phyloP scores from a whole-genome alignment of 2,797 vertebrate genomes.

The Rhabdomys pumilio region DNA sequence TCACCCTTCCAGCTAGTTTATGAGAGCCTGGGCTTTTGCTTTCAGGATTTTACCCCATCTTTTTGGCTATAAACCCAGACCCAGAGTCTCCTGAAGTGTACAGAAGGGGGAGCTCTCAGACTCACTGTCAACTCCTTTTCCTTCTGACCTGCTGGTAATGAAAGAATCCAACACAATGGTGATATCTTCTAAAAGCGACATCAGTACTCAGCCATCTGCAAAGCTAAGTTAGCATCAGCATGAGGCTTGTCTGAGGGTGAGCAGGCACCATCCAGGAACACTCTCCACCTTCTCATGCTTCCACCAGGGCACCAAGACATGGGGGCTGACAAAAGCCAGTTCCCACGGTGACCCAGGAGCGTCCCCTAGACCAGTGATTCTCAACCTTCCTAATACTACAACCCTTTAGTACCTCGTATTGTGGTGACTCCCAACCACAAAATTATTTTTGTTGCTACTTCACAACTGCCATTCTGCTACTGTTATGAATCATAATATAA shows the following conservation, averaged over 20 bases:
- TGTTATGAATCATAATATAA: background rate
- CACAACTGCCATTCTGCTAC: background rate
- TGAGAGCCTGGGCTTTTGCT: background rate
- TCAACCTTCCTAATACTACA: background rate
- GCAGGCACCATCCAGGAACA: background rate
- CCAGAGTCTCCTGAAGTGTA: background rate
- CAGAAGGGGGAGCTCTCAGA: background rate
- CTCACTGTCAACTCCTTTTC: background rate
- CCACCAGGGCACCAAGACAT: background rate
- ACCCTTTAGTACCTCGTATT: background rate
- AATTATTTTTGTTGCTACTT: background rate
- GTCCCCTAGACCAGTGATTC: background rate
- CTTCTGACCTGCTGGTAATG: background rate
- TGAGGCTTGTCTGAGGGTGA: background rate
- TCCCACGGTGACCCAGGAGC: background rate
- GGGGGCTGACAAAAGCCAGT: fast-evolving
- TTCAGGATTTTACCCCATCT: background rate
- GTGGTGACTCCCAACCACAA: background rate
- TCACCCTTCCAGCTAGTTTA: background rate
- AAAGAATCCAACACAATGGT: background rate
- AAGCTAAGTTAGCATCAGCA: background rate
- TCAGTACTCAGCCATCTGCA: background rate
- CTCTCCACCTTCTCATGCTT: background rate
- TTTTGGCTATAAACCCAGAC: background rate
- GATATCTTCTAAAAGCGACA: background rate